A percentile compares a stretch with the other conserved stretches of the same genome.
phyloP scores from a whole-genome alignment of 2,797 vertebrate species.

The Thaleichthys pacificus region DNA sequence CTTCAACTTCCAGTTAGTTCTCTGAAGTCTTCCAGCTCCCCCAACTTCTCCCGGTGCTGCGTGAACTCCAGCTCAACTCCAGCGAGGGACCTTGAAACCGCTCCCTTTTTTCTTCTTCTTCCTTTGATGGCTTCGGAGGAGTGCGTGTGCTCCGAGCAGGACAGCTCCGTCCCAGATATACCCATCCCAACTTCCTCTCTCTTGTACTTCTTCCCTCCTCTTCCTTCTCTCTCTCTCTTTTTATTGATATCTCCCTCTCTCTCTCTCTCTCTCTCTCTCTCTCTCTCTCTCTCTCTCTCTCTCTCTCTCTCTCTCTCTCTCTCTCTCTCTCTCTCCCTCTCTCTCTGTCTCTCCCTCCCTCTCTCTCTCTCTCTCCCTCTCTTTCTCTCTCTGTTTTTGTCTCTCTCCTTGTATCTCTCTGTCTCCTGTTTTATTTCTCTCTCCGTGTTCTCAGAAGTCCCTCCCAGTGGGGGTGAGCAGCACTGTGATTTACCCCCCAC shows the following conservation, averaged over 20 bases:
- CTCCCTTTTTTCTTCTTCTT: background rate
- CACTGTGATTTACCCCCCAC: background rate
- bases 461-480: background rate
- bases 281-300: background rate
- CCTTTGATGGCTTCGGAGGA: constrained; percentile 1
- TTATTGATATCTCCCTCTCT: background rate
- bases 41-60: background rate
- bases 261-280: background rate
- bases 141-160: background rate
- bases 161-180: background rate
- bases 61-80: constrained; percentile 5
- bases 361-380: background rate
- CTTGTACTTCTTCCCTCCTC: background rate
- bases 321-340: background rate
- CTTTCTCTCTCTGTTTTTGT: background rate
- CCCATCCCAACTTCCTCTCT: background rate
- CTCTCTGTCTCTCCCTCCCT: background rate
- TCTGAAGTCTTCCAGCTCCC: background rate
- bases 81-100: background rate
- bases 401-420: too few species aligned
- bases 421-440: too few species aligned
- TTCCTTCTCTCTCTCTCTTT: background rate
- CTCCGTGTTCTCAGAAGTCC: background rate
- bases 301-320: background rate
- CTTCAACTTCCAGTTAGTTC: background rate